These are phyloP conservation scores for Rhagoletis pomonella DNA, from an alignment of 1,140 invertebrate species.

Conservation along the genomic window DNA sequence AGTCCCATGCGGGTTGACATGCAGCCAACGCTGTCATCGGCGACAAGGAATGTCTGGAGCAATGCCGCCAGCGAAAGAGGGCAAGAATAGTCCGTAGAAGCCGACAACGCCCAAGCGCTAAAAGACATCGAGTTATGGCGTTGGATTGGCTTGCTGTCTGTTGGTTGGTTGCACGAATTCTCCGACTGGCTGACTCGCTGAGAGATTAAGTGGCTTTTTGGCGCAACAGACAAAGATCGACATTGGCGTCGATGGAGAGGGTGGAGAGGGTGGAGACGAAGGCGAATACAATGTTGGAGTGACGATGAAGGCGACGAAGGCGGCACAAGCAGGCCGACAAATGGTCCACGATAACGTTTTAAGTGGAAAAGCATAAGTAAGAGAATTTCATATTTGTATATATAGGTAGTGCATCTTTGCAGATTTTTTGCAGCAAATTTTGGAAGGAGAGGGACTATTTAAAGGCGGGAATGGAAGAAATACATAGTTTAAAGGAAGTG, in stretches of 20 bases:
- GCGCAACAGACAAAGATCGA: constrained; percentile 24
- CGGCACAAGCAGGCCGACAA: background rate
- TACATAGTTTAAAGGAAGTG: no score
- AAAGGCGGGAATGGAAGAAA: background rate
- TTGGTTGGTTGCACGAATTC: background rate
- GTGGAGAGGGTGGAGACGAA: background rate
- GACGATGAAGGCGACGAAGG: background rate
- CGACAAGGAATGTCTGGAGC: background rate
- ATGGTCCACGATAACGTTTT: constrained; percentile 36
- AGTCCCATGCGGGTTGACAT: constrained; percentile 18
- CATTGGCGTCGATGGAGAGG: background rate
- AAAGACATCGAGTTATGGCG: background rate
- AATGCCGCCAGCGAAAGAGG: background rate
- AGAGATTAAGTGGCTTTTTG: constrained; percentile 40
- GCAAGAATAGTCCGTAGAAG: background rate
- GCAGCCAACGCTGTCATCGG: background rate
- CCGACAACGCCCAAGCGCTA: constrained; percentile 2
- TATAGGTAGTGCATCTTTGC: background rate
- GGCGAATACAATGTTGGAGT: background rate
- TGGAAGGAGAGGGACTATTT: background rate
- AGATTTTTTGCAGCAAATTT: background rate
- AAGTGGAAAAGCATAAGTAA: constrained; percentile 17
- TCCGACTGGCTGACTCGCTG: background rate
- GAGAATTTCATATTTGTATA: background rate
- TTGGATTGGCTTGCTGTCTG: background rate